Evolutionary conservation across 2,888 invertebrate species (phyloP).

Genomic region (Rhamnusium bicolor): DNA sequence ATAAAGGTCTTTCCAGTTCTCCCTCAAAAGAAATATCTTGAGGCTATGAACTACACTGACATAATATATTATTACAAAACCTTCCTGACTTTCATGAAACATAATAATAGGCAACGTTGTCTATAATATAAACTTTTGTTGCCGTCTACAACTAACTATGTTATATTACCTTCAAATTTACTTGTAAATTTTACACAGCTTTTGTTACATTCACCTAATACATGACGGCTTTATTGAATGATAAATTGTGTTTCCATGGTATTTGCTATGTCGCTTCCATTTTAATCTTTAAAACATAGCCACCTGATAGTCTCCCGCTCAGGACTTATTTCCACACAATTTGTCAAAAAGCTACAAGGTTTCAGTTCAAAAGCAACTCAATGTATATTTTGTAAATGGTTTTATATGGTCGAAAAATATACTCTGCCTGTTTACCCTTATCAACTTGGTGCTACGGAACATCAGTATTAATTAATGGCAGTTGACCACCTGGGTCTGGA

Average conservation of each 20-base stretch:
- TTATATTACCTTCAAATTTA: too few relatives aligned
- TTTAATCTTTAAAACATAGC: conserved; percentile 10
- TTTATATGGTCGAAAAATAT: too few relatives aligned
- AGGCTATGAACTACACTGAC: too few relatives aligned
- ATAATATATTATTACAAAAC: too few relatives aligned
- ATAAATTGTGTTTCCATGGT: not conserved
- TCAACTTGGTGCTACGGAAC: not conserved
- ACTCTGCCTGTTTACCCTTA: not conserved
- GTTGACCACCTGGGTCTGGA: not conserved
- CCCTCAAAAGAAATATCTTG: too few relatives aligned
- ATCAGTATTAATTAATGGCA: not conserved
- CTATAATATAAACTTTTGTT: too few relatives aligned
- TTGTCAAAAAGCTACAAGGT: conserved; percentile 8
- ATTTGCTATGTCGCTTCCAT: not conserved
- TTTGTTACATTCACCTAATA: not conserved
- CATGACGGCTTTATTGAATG: conserved; percentile 4
- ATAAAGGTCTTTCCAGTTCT: too few relatives aligned
- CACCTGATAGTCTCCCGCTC: not conserved
- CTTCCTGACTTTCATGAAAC: too few relatives aligned
- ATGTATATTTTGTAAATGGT: not conserved
- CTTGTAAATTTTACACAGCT: not conserved
- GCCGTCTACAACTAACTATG: too few relatives aligned
- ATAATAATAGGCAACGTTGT: too few relatives aligned
- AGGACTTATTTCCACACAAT: not conserved
- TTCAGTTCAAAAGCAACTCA: too few relatives aligned